Evolutionary conservation across 92 coral and sea anemone species (phyloP), one percentile per base, ranked within the genome.

Genomic region (Epizoanthus illoricatus): DNA sequence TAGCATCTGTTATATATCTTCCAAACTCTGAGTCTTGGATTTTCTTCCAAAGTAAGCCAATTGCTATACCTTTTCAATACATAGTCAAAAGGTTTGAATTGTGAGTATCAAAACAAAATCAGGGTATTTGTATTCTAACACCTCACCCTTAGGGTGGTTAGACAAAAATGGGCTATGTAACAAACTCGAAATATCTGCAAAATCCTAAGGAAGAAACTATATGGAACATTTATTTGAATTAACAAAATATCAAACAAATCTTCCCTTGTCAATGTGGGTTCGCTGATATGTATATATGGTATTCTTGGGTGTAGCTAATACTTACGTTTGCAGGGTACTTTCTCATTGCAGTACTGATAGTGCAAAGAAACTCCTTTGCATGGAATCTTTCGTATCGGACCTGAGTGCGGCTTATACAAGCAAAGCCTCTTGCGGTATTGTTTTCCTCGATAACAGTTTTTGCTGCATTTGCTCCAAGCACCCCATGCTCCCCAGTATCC

Each of bases 401-500:
- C 79, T 7, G 40, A 19, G 19, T 3, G 47, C 4, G 47, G 21
- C 59, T 73, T 73, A 19, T 73, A 73, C 45, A 55, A 15, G 43
- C 79, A 73, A 12, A 19, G 9, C 36, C 79, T 73, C 4, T 49
- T 73, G 43, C 79, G 62, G 20, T 73, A 23, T 5, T 73, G 79
- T 12, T 21, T 23, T 55, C 79, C 79, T 0, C 63, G 43, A 55
- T 73, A 55, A 15, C 79, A 73, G 13, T 55, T 73, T 62, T 73
- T 73, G 79, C 12, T 15, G 19, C 79, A 73, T 13, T 73, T 52
- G 43, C 79, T 73, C 79, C 79, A 73, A 6, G 79, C 45, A 28
- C 79, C 79, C 79, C 79, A 73, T 9, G 79, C 64, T 7, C 79
- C 79, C 79, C 79, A 73, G 64, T 73, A 73, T 0, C 79, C 79